These are phyloP conservation scores for Drosophila merina DNA, from an alignment of 2,888 invertebrate genomes.

Conservation along the genomic window DNA sequence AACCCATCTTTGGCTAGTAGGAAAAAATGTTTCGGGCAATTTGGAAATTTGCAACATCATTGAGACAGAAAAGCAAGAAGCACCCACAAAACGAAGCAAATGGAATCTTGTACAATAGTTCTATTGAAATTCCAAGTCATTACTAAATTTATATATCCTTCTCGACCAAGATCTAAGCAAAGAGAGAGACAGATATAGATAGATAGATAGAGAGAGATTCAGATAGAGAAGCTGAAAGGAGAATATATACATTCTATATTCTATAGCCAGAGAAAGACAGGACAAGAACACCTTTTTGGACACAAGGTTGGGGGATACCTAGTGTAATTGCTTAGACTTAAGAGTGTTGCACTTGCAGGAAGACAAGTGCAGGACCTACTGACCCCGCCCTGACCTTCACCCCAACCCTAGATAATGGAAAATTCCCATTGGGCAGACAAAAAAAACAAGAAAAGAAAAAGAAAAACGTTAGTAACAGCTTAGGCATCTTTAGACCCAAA, in stretches of 20 bases:
- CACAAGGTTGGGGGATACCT: constrained; percentile 81
- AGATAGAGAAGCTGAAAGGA: constrained; percentile 16
- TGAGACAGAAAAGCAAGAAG: constrained; percentile 57
- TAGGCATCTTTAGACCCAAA: constrained; percentile 22
- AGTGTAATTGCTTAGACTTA: constrained; percentile 82
- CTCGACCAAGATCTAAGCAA: constrained; percentile 68
- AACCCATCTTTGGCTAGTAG: constrained; percentile 48
- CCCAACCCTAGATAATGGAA: constrained; percentile 31
- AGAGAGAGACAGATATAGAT: constrained; percentile 73
- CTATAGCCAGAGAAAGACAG: constrained; percentile 23
- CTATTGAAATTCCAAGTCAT: constrained; percentile 63
- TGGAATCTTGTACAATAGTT: constrained; percentile 80
- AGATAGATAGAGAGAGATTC: constrained; percentile 25
- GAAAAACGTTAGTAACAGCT: constrained; percentile 16
- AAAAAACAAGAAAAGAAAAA: constrained; percentile 18
- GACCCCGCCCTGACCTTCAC: constrained; percentile 42
- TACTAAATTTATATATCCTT: constrained; percentile 25
- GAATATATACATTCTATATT: constrained; percentile 15
- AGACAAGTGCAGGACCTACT: constrained; percentile 71
- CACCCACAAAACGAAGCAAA: constrained; percentile 71
- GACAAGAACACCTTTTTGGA: constrained; percentile 51
- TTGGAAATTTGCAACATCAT: constrained; percentile 78
- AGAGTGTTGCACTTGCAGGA: constrained; percentile 70
- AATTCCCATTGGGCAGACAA: constrained; percentile 27
- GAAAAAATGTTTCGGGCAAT: constrained; percentile 51